Evolutionary conservation across 2,888 invertebrate species (phyloP), one percentile per base, ranked within the genome.

Genomic region (Drosophila paranaensis): DNA sequence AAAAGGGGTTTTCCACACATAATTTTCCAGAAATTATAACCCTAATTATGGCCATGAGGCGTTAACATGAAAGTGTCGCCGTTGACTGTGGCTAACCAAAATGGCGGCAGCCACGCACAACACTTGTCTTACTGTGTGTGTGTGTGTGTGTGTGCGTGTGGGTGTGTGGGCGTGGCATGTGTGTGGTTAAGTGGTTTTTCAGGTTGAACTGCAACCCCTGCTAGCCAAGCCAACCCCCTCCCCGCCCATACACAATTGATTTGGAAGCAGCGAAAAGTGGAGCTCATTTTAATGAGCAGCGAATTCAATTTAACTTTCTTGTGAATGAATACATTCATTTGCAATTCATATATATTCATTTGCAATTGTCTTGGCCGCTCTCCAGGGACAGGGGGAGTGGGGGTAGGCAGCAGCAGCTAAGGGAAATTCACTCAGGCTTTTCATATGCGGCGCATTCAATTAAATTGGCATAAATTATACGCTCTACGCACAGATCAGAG

Each of bases 381-480:
- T 69, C 70, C 48, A 10, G 67, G 70, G 74, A 64, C 48, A 2
- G 48, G 48, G 45, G 42, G 20, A 46, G 57, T 14, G 13, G 43
- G 20, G 27, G 27, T 6, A 5, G 27, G 6, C 27, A 37, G 10
- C 46, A 30, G 14, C 55, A 37, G 35, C 45, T 20, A 33, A 43
- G 33, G 39, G 40, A 13, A 37, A 51, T 20, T 25, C 50, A 57
- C 45, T 45, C 62, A 43, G 54, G n/a, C 53, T 45, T 53, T 76
- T 76, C 77, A 66, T 77, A 70, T 75, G 75, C 70, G 67, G 73
- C 60, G 71, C 76, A 78, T 81, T 84, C 87, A 86, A 87, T 90
- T 89, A 81, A 83, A 84, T 89, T 88, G 84, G 82, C 86, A 88
- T 89, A 84, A 86, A 90, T 90, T 90, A 89, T 74, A 79, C 78